Percentiles rank a stretch among this genome's conserved stretches.
These are phyloP conservation scores for Bergia sp. DNA, from an alignment of 92 coral and sea anemone species.

Conservation along the genomic window DNA sequence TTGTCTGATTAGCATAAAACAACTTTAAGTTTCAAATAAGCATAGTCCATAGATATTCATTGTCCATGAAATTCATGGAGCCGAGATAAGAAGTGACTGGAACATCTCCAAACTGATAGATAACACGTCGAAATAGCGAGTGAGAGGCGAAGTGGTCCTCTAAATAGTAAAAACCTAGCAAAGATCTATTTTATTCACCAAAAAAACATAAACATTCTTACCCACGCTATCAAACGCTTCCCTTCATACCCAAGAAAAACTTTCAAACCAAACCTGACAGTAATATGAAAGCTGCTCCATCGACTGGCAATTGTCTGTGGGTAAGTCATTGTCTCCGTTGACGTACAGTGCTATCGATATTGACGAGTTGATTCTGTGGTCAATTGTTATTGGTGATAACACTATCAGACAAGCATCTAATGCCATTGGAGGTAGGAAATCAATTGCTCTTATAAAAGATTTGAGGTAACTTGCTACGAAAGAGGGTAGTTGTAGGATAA, in stretches of 20 bases:
- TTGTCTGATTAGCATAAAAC: too few species aligned
- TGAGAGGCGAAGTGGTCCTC: too few species aligned
- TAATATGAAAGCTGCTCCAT: neutral
- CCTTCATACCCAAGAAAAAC: neutral
- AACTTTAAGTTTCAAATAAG: too few species aligned
- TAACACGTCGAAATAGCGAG: too few species aligned
- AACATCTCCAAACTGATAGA: too few species aligned
- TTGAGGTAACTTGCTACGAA: neutral
- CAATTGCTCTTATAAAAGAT: too few species aligned
- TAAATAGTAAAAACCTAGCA: too few species aligned
- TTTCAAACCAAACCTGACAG: slow-evolving; percentile 23
- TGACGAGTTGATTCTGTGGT: slow-evolving; percentile 38
- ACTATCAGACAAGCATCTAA: slow-evolving; percentile 14
- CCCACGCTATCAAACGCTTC: slow-evolving; percentile 15
- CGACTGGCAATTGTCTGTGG: slow-evolving; percentile 24
- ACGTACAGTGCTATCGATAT: slow-evolving; percentile 1
- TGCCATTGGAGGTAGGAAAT: slow-evolving; percentile 8
- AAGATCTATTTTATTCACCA: too few species aligned
- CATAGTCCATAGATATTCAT: too few species aligned
- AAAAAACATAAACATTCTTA: neutral
- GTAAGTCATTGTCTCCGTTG: slow-evolving; percentile 9
- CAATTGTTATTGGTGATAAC: neutral
- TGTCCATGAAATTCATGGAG: too few species aligned
- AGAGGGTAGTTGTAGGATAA: too few species aligned
- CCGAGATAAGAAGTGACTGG: too few species aligned